Conservation (phyloP, 2,797 vertebrate genomes). For the Morus bassanus region DNA sequence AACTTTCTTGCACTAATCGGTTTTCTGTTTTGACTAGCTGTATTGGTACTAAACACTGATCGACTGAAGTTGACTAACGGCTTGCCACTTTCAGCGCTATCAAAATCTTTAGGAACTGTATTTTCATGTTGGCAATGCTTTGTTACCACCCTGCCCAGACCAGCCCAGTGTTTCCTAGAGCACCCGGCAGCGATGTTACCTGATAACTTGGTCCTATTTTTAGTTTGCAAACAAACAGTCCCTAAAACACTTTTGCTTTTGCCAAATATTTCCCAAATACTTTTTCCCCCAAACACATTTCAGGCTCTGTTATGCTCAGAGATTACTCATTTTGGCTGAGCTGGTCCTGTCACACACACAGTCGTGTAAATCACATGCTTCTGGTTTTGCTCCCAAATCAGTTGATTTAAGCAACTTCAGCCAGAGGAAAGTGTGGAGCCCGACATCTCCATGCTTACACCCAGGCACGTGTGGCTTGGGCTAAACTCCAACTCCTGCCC, state of each 20-base stretch:
- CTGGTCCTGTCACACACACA: background rate
- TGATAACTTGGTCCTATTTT: background rate
- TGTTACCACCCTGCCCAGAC: background rate
- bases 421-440: background rate
- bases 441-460: rapidly evolving
- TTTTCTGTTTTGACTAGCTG: background rate
- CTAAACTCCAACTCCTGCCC: rapidly evolving
- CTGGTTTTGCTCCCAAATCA: background rate
- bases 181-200: background rate
- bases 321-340: background rate
- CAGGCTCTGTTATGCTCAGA: background rate
- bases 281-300: background rate
- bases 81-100: background rate
- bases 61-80: background rate
- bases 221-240: background rate
- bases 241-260: background rate
- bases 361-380: background rate
- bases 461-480: background rate
- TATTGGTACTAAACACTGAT: background rate
- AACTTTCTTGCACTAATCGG: background rate
- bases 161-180: background rate
- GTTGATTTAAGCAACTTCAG: background rate
- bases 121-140: background rate
- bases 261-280: background rate
- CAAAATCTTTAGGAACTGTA: rapidly evolving